Evolutionary conservation across 2,888 invertebrate species (phyloP).

Genomic region (Pseudococcus viburni): DNA sequence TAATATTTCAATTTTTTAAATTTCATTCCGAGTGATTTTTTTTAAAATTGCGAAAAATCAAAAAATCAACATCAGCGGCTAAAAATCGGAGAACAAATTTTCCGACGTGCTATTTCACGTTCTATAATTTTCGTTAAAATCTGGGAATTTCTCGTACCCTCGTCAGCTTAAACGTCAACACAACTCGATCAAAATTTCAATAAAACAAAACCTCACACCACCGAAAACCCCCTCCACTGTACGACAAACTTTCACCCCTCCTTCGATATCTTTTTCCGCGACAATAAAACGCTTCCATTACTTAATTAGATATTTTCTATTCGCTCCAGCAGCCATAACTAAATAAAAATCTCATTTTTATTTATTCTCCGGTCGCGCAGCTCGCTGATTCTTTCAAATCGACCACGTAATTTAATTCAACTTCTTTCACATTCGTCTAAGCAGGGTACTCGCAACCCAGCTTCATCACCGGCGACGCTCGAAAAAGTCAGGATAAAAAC

Average conservation of each 20-base stretch:
- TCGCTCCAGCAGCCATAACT: slow-evolving; percentile 40
- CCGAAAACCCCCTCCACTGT: neutral
- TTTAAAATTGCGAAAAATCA: no score
- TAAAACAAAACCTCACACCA: neutral
- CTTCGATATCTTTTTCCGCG: neutral
- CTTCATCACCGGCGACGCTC: neutral
- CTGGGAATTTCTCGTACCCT: no score
- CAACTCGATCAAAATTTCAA: neutral
- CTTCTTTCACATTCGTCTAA: slow-evolving; percentile 1
- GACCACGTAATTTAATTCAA: slow-evolving; percentile 47
- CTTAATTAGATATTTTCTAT: slow-evolving; percentile 46
- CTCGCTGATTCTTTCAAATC: slow-evolving; percentile 48
- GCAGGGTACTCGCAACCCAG: no score
- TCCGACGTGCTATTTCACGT: no score
- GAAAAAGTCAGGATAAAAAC: neutral
- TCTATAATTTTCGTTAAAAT: no score
- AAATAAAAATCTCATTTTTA: slow-evolving; percentile 51
- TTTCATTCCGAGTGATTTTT: no score
- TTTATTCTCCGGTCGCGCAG: slow-evolving; percentile 14
- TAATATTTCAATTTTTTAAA: no score
- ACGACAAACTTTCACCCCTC: slow-evolving; percentile 20
- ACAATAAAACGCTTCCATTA: slow-evolving; percentile 37
- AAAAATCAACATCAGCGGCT: no score
- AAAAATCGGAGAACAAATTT: no score
- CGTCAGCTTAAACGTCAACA: neutral